Conservation (phyloP, 92 coral and sea anemone species). For the Palythoa caribaeorum region DNA sequence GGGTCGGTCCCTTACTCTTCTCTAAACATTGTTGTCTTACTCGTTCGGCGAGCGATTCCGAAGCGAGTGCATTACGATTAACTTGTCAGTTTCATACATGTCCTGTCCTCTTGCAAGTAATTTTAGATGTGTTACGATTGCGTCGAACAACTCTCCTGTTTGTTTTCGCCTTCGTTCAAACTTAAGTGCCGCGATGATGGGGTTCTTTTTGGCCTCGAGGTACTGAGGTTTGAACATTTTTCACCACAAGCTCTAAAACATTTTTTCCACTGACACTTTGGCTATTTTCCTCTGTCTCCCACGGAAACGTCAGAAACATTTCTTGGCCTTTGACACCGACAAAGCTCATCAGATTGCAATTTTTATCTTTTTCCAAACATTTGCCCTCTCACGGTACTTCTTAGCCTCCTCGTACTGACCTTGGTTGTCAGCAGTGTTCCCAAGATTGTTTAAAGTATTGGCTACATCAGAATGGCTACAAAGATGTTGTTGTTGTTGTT, state of each 20-base stretch:
- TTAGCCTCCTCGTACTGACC: too few species aligned
- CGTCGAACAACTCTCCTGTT: constrained; percentile 14
- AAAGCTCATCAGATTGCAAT: constrained; percentile 30
- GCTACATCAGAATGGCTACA: too few species aligned
- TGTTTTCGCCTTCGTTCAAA: constrained; percentile 22
- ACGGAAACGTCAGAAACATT: constrained; percentile 25
- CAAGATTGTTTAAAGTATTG: too few species aligned
- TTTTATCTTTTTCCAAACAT: constrained; percentile 13
- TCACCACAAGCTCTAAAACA: constrained; percentile 5
- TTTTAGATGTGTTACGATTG: not conserved
- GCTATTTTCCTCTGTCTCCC: constrained; percentile 28
- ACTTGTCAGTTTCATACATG: not conserved
- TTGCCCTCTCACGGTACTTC: too few species aligned
- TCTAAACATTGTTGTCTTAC: not conserved
- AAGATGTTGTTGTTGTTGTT: too few species aligned
- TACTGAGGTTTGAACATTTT: constrained; percentile 1
- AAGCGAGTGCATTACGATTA: not conserved
- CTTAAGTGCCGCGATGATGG: constrained; percentile 1
- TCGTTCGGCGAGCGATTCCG: not conserved
- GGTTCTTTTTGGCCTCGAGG: constrained; percentile 18
- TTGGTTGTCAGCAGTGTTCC: too few species aligned
- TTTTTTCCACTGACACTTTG: constrained; percentile 15
- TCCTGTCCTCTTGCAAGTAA: not conserved
- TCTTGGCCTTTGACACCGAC: constrained; percentile 17
- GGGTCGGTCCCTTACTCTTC: constrained; percentile 37